Conservation (phyloP, 2,797 vertebrate species). For the Sebastes kiyomatsui region DNA sequence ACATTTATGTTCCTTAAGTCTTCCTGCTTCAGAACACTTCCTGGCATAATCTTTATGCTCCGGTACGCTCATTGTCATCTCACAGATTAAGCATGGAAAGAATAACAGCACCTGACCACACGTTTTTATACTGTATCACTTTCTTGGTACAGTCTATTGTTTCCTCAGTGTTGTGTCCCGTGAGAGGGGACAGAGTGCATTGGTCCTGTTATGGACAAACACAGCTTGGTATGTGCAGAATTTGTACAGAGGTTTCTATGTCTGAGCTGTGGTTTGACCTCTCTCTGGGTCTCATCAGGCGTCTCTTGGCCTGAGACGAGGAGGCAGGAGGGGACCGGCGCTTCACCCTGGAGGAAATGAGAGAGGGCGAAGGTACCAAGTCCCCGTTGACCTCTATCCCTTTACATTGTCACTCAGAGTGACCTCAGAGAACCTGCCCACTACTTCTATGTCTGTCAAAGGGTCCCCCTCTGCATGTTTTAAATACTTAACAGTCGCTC, state of each 20-base stretch:
- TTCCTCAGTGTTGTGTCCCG: not conserved
- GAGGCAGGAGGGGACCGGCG: constrained; percentile 46
- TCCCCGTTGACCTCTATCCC: constrained; percentile 51
- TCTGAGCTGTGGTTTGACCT: constrained; percentile 53
- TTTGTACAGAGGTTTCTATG: constrained; percentile 40
- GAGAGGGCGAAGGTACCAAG: constrained; percentile 46
- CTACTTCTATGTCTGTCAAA: constrained; percentile 52
- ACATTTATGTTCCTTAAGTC: constrained; percentile 47
- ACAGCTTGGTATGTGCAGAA: constrained; percentile 54
- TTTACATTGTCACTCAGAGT: constrained; percentile 64
- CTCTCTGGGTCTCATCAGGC: constrained; percentile 68
- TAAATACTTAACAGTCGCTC: constrained; percentile 56
- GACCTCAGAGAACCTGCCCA: constrained; percentile 50
- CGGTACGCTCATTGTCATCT: constrained; percentile 43
- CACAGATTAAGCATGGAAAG: constrained; percentile 53
- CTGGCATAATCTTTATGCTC: constrained; percentile 49
- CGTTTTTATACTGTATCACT: constrained; percentile 10
- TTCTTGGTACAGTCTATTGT: not conserved
- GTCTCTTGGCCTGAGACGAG: constrained; percentile 49
- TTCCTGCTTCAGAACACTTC: constrained; percentile 65
- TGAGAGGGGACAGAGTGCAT: constrained; percentile 9
- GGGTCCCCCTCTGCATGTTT: constrained; percentile 47
- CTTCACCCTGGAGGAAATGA: constrained; percentile 65
- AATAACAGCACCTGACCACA: constrained; percentile 52
- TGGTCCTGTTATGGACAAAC: constrained; percentile 19